phyloP scores from a whole-genome alignment of 1,140 invertebrate species.

The Zaprionus kolodkinae region DNA sequence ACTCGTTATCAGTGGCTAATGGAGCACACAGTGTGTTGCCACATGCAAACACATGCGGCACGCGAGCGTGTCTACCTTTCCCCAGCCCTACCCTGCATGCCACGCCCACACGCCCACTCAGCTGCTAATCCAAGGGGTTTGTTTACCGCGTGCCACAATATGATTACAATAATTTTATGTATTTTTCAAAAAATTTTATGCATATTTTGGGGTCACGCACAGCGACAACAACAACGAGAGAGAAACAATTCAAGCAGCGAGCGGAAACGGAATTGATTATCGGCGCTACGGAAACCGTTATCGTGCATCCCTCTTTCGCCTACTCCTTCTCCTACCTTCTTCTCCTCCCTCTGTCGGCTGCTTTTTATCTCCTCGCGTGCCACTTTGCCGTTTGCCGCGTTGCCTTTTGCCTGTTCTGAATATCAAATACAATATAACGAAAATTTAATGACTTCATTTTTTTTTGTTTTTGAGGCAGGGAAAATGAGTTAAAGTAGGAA shows the following conservation, averaged over 20 bases:
- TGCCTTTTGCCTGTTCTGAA: conserved; percentile 34
- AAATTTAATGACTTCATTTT: conserved; percentile 71
- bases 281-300: conserved; percentile 53
- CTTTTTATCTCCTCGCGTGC: conserved; percentile 70
- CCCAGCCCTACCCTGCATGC: background rate
- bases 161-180: conserved; percentile 73
- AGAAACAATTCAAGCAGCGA: conserved; percentile 45
- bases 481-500: background rate
- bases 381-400: conserved; percentile 54
- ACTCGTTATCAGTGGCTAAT: conserved; percentile 72
- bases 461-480: conserved; percentile 30
- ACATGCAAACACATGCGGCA: conserved; percentile 52
- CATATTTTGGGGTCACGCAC: conserved; percentile 73
- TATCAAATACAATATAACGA: conserved; percentile 49
- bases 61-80: conserved; percentile 30
- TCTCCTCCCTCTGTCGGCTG: conserved; percentile 18
- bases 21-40: conserved; percentile 26
- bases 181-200: conserved; percentile 47
- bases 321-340: background rate
- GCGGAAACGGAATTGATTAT: conserved; percentile 81
- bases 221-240: conserved; percentile 21
- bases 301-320: conserved; percentile 17
- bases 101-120: conserved; percentile 33
- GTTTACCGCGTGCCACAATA: conserved; percentile 39
- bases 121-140: conserved; percentile 36